A percentile compares a stretch with the other conserved stretches of the same genome.
Conservation (phyloP, 30 jellyfish, hydroid and myxozoan species). For the Nemopilema nomurai region DNA sequence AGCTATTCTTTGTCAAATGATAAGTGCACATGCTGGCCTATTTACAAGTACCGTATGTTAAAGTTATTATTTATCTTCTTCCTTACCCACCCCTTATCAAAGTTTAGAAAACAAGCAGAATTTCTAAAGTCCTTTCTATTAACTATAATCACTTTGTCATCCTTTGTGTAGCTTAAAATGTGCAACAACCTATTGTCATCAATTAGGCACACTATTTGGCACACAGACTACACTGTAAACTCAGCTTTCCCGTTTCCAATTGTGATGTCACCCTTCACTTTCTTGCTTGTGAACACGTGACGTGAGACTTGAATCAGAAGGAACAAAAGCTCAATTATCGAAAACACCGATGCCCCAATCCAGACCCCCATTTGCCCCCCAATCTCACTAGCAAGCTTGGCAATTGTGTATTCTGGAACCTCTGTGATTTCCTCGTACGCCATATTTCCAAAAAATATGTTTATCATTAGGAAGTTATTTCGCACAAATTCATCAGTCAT, state of each 20-base stretch:
- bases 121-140: too few species aligned
- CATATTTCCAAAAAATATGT: conserved; percentile 29
- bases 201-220: too few species aligned
- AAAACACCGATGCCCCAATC: conserved; percentile 70
- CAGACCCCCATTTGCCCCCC: conserved; percentile 78
- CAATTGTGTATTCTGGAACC: conserved; percentile 13
- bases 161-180: too few species aligned
- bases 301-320: neutral
- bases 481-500: conserved; percentile 52
- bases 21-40: too few species aligned
- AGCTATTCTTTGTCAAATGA: too few species aligned
- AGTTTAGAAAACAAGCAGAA: too few species aligned
- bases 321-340: conserved; percentile 29
- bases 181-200: too few species aligned
- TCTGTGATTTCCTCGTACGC: conserved; percentile 19
- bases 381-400: conserved; percentile 27
- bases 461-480: conserved; percentile 29
- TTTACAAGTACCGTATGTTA: too few species aligned
- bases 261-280: neutral
- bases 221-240: neutral
- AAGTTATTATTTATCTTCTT: too few species aligned
- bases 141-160: too few species aligned
- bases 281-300: neutral
- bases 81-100: too few species aligned
- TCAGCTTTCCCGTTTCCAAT: conserved; percentile 4